Evolutionary conservation across 2,113 vertebrate genomes (phyloP), one percentile per base, ranked within the genome.

Genomic region (Mormyrus iriodes): DNA sequence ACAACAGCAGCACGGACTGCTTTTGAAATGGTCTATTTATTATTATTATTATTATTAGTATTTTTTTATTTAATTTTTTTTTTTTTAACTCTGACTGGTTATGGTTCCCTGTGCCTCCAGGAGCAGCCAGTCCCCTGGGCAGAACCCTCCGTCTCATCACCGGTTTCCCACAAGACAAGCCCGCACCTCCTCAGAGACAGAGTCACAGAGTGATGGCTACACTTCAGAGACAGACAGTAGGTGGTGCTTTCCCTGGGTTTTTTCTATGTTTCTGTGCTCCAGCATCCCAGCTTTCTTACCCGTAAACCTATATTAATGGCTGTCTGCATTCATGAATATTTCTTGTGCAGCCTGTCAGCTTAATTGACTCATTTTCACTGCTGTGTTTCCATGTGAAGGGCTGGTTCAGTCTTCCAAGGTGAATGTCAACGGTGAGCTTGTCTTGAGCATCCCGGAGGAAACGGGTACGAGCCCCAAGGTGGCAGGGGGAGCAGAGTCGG

Each of bases 121-220:
- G 93, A 94, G 90, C 88, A 96, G 92, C 92, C 91, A 93, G 31
- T 91, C 92, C 65, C 8, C 93, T 52, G 97, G 94, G 93, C 97
- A 97, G 89, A 87, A 94, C 31, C 9, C 90, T 85, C 92, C 94
- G 76, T 92, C 94, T 42, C 88, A 94, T 90, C 95, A 96, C 87
- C 94, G 94, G 88, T 90, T 92, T 49, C 93, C 95, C 53, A 96
- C 97, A 90, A 92, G 93, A 58, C 94, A 95, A 90, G 94, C 95
- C 91, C 95, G 96, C 93, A 96, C 95, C 0, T 96, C 95, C 88
- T 97, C 96, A 0, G 96, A 97, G 92, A 96, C 96, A 83, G 97
- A 97, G 91, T 94, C 96, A 85, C 94, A 91, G 90, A 95, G 92
- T 88, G 96, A 97, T 87, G 51, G 82, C 90, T 91, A 91, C 53